Conservation (phyloP, 2,888 invertebrate genomes). For the Cremastobaeus sp. region DNA sequence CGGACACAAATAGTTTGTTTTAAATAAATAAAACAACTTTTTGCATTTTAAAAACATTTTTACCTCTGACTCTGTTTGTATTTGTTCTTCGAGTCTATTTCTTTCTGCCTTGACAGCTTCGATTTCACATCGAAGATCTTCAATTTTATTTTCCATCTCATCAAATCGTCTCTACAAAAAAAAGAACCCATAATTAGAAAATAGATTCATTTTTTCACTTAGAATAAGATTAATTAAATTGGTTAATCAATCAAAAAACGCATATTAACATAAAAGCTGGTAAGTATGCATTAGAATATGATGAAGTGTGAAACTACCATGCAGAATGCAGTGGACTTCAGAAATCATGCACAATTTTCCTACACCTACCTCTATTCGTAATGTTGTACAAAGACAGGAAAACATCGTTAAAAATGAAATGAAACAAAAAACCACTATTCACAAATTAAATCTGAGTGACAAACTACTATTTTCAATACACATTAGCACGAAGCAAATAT, state of each 20-base stretch:
- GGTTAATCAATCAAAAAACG: slow-evolving; percentile 17
- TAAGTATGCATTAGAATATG: background rate
- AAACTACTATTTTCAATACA: slow-evolving; percentile 40
- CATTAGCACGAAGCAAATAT: slow-evolving; percentile 50
- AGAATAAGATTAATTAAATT: slow-evolving; percentile 67
- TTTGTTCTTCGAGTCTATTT: slow-evolving; percentile 72
- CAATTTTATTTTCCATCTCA: slow-evolving; percentile 76
- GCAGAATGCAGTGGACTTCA: background rate
- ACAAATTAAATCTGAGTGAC: background rate
- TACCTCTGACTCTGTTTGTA: slow-evolving; percentile 74
- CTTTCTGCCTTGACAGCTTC: slow-evolving; percentile 75
- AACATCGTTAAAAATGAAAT: slow-evolving; percentile 65
- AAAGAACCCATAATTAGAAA: too few relatives aligned
- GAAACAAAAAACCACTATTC: background rate
- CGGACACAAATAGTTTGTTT: background rate
- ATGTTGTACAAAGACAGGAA: slow-evolving; percentile 75
- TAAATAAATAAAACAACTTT: background rate
- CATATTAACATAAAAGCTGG: too few relatives aligned
- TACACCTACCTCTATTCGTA: slow-evolving; percentile 76
- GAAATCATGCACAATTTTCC: background rate
- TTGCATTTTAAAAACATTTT: slow-evolving; percentile 6
- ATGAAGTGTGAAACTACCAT: background rate
- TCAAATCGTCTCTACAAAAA: slow-evolving; percentile 76
- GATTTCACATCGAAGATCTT: slow-evolving; percentile 74
- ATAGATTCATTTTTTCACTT: too few relatives aligned